phyloP scores from a whole-genome alignment of 1,140 invertebrate species.

The Ephestia elutella region DNA sequence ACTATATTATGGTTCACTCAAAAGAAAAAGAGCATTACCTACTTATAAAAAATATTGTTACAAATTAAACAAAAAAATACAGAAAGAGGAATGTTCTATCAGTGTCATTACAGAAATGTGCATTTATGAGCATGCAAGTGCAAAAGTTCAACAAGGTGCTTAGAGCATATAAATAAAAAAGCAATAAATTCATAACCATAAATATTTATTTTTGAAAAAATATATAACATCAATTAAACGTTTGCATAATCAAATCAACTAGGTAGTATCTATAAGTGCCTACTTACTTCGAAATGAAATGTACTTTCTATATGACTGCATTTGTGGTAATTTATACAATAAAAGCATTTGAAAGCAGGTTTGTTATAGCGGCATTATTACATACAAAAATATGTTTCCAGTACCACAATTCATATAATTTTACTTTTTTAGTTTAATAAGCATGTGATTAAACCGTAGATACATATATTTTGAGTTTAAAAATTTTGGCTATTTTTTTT shows the following conservation, averaged over 20 bases:
- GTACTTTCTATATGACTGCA: background rate
- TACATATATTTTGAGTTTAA: too few relatives aligned
- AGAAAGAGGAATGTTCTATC: background rate
- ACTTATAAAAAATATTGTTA: background rate
- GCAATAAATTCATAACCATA: conserved; percentile 43
- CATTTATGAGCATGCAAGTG: conserved; percentile 17
- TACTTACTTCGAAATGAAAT: background rate
- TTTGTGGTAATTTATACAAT: conserved; percentile 10
- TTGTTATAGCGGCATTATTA: conserved; percentile 34
- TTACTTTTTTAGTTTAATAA: background rate
- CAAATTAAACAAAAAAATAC: background rate
- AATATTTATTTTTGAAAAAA: conserved; percentile 48
- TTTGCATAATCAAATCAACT: conserved; percentile 5
- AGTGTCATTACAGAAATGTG: background rate
- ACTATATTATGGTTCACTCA: conserved; percentile 16
- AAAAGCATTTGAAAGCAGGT: conserved; percentile 56
- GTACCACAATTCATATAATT: conserved; percentile 3
- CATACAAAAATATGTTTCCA: conserved; percentile 8
- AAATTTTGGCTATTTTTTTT: too few relatives aligned
- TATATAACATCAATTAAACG: conserved; percentile 18
- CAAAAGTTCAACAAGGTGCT: conserved; percentile 8
- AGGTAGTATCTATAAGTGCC: background rate
- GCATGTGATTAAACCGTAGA: too few relatives aligned
- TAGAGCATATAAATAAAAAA: conserved; percentile 55
- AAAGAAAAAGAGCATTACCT: background rate